phyloP scores from a whole-genome alignment of 2,113 vertebrate genomes.

The Hippocampus comes region DNA sequence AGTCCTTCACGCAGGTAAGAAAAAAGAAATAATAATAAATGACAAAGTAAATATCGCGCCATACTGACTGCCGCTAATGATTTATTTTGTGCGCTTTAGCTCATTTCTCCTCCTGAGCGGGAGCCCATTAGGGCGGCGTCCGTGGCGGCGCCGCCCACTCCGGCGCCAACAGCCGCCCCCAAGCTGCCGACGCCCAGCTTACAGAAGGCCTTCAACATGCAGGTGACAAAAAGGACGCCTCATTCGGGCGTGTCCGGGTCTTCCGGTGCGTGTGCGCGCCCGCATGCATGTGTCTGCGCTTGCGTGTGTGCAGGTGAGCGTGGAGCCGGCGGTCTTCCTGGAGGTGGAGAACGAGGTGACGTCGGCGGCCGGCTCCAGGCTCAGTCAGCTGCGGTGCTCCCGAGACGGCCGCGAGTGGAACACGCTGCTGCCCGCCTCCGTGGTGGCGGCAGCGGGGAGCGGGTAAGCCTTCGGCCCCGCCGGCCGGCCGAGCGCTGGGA shows the following conservation, averaged over 20 bases:
- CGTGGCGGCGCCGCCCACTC: conserved; percentile 31
- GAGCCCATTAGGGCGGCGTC: conserved; percentile 72
- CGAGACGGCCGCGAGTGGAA: conserved; percentile 91
- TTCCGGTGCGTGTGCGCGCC: conserved; percentile 31
- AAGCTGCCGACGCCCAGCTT: conserved; percentile 83
- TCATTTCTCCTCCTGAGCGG: conserved; percentile 76
- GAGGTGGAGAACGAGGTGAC: conserved; percentile 94
- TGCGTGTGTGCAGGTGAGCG: conserved; percentile 76
- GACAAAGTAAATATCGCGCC: neutral
- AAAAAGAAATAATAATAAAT: too few species aligned
- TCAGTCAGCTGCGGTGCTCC: conserved; percentile 89
- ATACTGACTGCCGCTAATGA: too few species aligned
- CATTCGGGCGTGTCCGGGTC: too few species aligned
- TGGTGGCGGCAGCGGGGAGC: conserved; percentile 87
- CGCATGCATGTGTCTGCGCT: conserved; percentile 42
- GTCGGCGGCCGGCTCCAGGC: conserved; percentile 77
- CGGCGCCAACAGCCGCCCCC: conserved; percentile 74
- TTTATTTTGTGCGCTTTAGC: conserved; percentile 48
- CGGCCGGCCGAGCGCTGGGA: neutral
- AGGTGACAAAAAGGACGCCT: conserved; percentile 58
- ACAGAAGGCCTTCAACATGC: conserved; percentile 87
- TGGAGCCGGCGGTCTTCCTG: conserved; percentile 86
- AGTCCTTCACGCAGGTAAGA: conserved; percentile 80
- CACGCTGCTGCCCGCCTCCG: conserved; percentile 83
- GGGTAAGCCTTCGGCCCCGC: conserved; percentile 65